Percentiles rank a stretch among this genome's conserved stretches.
Evolutionary conservation across 2,113 vertebrate genomes (phyloP).

Genomic region (Fulica atra): DNA sequence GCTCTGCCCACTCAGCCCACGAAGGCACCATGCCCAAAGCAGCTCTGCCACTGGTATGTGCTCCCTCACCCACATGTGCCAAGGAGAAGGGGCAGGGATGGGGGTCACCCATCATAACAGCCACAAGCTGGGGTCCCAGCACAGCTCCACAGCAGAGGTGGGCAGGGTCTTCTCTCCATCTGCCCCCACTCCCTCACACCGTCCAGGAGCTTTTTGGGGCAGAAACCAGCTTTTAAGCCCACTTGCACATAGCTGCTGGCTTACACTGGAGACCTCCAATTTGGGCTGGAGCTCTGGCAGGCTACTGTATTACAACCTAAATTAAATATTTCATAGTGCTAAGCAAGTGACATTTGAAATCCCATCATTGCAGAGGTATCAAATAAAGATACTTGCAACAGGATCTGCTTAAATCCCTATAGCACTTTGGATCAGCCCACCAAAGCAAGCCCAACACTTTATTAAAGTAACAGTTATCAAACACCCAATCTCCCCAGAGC

Average conservation of each 20-base stretch:
- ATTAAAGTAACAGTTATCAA: slow-evolving; percentile 20
- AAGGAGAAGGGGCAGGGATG: not conserved
- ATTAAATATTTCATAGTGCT: slow-evolving; percentile 54
- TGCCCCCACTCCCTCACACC: not conserved
- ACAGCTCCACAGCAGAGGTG: not conserved
- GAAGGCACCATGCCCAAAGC: fast-evolving
- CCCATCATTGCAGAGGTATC: slow-evolving; percentile 24
- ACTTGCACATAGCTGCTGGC: not conserved
- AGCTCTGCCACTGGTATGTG: not conserved
- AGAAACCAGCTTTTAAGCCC: not conserved
- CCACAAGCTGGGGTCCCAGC: fast-evolving
- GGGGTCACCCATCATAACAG: fast-evolving
- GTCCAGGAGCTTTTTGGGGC: not conserved
- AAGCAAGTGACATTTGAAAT: slow-evolving; percentile 59
- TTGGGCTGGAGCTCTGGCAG: not conserved
- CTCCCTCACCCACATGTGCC: not conserved
- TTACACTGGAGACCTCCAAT: not conserved
- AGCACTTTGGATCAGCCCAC: not conserved
- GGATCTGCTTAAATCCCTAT: not conserved
- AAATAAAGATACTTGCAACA: slow-evolving; percentile 21
- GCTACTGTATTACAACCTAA: slow-evolving; percentile 13
- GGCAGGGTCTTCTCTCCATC: not conserved
- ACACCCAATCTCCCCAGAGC: not conserved
- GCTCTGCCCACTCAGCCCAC: not conserved
- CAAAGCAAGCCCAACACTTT: slow-evolving; percentile 1